Base-by-base conservation (phyloP, 2,113 vertebrate genomes). In the Mesembrinibis cayennensis region DNA sequence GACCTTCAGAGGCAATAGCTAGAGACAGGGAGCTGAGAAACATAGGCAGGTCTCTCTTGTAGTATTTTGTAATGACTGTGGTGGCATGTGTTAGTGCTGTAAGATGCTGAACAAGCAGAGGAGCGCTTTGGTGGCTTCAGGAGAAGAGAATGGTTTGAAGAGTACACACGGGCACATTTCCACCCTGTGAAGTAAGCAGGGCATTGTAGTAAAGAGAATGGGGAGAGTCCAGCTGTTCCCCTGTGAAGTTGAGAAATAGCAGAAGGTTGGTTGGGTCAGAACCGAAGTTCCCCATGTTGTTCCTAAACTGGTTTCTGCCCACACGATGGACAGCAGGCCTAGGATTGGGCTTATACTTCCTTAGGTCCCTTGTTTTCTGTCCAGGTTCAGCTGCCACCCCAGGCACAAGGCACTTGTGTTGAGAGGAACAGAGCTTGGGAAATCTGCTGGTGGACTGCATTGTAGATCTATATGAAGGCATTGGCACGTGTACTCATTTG, bases 401-500 rank as follows among this genome's bases (percentile, higher is more conserved):
- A 69, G 74, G 74, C 25, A 58, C 3, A 6, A 70, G 50, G 53
- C 26, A 36, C 3, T 61, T 52, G 6, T 8, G 5, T 56, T 66
- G 26, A 62, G 58, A 49, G 44, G 40, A 80, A 11, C n/a, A 59
- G 56, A 59, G 27, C 23, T n/a, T 61, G 52, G 27, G 58, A 83
- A 73, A 30, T 42, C 14, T 85, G 59, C 69, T 58, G 38, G 53
- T 61, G 36, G 52, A 32, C 69, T 42, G 82, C 38, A 16, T 27
- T 69, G 1, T 3, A 49, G 55, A n/a, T 70, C 34, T 52, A 4
- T 14, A 2, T 18, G 45, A 78, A 77, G 27, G 12, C 38, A 34
- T 2, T 73, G 49, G 49, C 34, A 66, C 0, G 0, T 36, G 22
- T 27, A 18, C 44, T 79, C 0, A 0, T 88, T 74, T 56, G 18